Conservation (phyloP, 2,797 vertebrate species). For the Neomorphus geoffroyi region DNA sequence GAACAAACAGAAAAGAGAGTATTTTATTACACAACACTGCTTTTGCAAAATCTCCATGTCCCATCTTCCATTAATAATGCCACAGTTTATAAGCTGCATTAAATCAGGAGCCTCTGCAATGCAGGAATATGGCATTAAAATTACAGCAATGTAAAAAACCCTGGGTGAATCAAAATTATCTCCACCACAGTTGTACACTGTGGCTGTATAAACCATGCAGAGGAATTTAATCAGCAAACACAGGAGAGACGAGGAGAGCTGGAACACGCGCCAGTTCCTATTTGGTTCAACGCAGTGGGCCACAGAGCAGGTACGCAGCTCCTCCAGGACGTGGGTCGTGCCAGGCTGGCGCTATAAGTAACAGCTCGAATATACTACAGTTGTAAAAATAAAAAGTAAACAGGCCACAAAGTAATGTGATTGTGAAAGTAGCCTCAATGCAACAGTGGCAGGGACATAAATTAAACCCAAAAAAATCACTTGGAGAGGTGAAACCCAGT, state of each 20-base stretch:
- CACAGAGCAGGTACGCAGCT: rapidly evolving
- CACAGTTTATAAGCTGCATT: constrained; percentile 56
- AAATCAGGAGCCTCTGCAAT: constrained; percentile 68
- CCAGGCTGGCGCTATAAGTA: neutral
- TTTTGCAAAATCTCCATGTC: constrained; percentile 47
- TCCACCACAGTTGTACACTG: neutral
- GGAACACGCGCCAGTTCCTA: neutral
- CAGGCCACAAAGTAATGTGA: rapidly evolving
- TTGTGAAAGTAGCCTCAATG: neutral
- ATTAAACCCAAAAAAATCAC: neutral
- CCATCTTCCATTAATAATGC: constrained; percentile 62
- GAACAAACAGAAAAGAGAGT: constrained; percentile 37
- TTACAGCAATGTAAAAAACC: neutral
- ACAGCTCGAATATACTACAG: neutral
- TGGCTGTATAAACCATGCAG: neutral
- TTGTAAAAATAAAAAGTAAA: neutral
- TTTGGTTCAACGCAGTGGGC: neutral
- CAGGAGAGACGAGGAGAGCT: neutral
- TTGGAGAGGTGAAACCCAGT: rapidly evolving
- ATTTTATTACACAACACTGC: constrained; percentile 47
- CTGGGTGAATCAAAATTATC: neutral
- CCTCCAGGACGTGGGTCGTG: rapidly evolving
- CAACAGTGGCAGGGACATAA: neutral
- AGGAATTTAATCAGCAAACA: constrained; percentile 6
- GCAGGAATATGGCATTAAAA: constrained; percentile 55